Evolutionary conservation across 2,113 vertebrate species (phyloP).

Genomic region (Jaculus jaculus): DNA sequence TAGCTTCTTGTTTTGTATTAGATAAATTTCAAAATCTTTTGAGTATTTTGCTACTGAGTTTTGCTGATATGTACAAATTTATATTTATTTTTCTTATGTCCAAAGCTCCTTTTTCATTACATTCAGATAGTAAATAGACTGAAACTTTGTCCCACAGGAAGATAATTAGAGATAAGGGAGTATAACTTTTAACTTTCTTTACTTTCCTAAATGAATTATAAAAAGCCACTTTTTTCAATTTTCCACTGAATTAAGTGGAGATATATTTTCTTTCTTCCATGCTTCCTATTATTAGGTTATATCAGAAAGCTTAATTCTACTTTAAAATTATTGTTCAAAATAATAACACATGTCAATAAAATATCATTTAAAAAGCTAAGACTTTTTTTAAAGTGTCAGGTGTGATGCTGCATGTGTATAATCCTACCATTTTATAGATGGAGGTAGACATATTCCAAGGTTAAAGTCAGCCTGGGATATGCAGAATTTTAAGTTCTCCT

Average conservation of each 20-base stretch:
- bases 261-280: constrained; percentile 18
- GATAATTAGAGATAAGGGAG: constrained; percentile 63
- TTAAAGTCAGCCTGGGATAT: not conserved
- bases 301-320: constrained; percentile 38
- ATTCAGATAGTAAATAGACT: constrained; percentile 80
- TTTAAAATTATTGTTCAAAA: constrained; percentile 36
- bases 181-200: not conserved
- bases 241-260: constrained; percentile 34
- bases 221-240: not conserved
- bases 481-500: not conserved
- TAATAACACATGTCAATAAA: not conserved
- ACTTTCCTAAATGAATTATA: constrained; percentile 34
- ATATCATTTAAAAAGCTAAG: not conserved
- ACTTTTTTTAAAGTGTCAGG: constrained; percentile 16
- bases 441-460: not conserved
- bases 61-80: constrained; percentile 67
- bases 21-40: constrained; percentile 75
- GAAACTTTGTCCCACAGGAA: constrained; percentile 58
- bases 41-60: constrained; percentile 77
- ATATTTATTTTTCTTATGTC: constrained; percentile 75
- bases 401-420: not conserved
- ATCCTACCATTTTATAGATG: not conserved
- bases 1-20: constrained; percentile 75
- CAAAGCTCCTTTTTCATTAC: constrained; percentile 88
- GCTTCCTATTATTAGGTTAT: not conserved